These are phyloP conservation scores for Pomatostomus ruficeps DNA, from an alignment of 2,113 vertebrate genomes.

Conservation along the genomic window DNA sequence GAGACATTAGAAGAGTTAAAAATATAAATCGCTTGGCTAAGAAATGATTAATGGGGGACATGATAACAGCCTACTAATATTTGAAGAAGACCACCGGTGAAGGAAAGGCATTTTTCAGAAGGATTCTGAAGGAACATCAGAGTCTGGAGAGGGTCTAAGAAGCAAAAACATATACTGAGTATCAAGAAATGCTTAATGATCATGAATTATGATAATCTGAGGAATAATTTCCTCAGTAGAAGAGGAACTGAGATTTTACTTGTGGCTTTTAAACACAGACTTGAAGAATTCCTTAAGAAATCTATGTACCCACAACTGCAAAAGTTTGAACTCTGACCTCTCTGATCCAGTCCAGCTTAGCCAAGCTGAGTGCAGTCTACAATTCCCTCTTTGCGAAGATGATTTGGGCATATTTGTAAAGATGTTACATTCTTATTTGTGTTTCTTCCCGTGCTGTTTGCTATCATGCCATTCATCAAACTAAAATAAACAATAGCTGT, in stretches of 20 bases:
- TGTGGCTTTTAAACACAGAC: neutral
- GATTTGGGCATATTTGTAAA: neutral
- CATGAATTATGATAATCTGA: neutral
- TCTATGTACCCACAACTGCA: neutral
- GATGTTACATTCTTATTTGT: neutral
- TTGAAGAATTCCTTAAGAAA: neutral
- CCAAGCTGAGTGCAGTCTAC: neutral
- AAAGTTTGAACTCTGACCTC: neutral
- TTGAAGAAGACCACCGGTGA: neutral
- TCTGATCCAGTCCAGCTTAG: neutral
- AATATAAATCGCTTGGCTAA: constrained; percentile 12
- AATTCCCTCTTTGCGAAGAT: neutral
- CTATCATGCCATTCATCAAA: neutral
- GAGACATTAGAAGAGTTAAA: constrained; percentile 19
- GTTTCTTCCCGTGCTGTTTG: neutral
- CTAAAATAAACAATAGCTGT: neutral
- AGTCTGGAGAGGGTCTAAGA: neutral
- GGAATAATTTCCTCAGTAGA: neutral
- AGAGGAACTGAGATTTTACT: neutral
- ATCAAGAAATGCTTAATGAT: neutral
- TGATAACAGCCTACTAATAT: constrained; percentile 8
- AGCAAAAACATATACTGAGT: neutral
- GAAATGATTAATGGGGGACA: constrained; percentile 16
- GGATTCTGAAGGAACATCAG: neutral
- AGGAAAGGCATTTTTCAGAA: neutral